These are phyloP conservation scores for Basileuterus tristriatus DNA, from an alignment of 2,797 vertebrate genomes.

Conservation along the genomic window DNA sequence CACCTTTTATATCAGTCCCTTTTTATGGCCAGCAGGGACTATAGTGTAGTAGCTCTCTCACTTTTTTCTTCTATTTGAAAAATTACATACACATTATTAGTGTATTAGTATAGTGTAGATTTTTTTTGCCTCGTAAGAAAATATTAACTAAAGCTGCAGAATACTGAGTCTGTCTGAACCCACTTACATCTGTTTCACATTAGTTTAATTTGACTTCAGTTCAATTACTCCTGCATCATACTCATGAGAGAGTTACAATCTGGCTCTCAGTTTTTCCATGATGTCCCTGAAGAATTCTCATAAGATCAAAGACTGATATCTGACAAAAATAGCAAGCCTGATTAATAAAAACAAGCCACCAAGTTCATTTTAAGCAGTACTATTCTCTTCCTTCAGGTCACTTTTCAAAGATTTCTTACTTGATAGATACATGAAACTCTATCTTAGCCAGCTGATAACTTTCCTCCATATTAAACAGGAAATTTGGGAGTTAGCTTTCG, in stretches of 20 bases:
- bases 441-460: neutral
- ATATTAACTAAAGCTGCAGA: neutral
- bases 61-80: neutral
- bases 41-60: neutral
- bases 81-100: neutral
- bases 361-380: neutral
- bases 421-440: neutral
- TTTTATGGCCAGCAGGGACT: neutral
- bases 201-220: conserved; percentile 50
- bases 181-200: conserved; percentile 41
- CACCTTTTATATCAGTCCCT: neutral
- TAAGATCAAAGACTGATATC: conserved; percentile 34
- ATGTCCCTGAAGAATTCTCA: conserved; percentile 8
- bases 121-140: neutral
- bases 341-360: conserved; percentile 21
- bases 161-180: neutral
- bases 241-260: conserved; percentile 22
- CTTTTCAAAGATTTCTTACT: neutral
- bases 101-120: neutral
- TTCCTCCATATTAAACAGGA: conserved; percentile 11
- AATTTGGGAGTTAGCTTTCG: neutral
- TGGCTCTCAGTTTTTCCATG: conserved; percentile 5
- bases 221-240: conserved; percentile 53
- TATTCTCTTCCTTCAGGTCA: neutral
- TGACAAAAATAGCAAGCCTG: conserved; percentile 42